These are phyloP conservation scores for Chorisops tibialis DNA, from an alignment of 2,888 invertebrate genomes.

Conservation along the genomic window DNA sequence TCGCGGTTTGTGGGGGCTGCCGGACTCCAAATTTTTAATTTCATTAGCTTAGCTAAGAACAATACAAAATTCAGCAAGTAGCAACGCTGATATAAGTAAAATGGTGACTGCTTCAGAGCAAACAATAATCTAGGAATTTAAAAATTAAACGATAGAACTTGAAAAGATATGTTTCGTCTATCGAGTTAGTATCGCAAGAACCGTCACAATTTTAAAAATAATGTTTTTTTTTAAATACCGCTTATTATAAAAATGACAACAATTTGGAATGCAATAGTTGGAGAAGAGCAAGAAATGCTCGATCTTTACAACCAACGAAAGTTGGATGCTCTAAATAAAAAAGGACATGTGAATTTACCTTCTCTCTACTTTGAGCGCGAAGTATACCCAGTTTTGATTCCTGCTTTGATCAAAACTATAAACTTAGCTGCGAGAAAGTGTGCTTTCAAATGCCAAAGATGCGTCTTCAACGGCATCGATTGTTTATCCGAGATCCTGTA, in stretches of 20 bases:
- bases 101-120: too few relatives aligned
- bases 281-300: not conserved
- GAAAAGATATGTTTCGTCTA: too few relatives aligned
- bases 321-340: not conserved
- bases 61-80: too few relatives aligned
- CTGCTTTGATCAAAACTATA: not conserved
- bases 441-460: not conserved
- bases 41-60: too few relatives aligned
- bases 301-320: not conserved
- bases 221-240: too few relatives aligned
- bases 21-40: too few relatives aligned
- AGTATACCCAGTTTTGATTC: not conserved
- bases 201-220: too few relatives aligned
- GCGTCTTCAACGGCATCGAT: constrained; percentile 13
- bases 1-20: too few relatives aligned
- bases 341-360: not conserved
- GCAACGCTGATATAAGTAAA: too few relatives aligned
- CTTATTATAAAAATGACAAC: not conserved
- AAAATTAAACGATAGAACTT: too few relatives aligned
- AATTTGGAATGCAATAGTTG: constrained; percentile 2
- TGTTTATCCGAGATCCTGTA: constrained; percentile 3
- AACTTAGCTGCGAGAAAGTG: constrained; percentile 1
- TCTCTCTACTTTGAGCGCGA: not conserved
- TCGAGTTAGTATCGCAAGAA: too few relatives aligned
- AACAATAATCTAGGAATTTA: too few relatives aligned